Evolutionary conservation across 2,888 invertebrate species (phyloP), one percentile per base, ranked within the genome.

Genomic region (Ditylenchus weischeri): DNA sequence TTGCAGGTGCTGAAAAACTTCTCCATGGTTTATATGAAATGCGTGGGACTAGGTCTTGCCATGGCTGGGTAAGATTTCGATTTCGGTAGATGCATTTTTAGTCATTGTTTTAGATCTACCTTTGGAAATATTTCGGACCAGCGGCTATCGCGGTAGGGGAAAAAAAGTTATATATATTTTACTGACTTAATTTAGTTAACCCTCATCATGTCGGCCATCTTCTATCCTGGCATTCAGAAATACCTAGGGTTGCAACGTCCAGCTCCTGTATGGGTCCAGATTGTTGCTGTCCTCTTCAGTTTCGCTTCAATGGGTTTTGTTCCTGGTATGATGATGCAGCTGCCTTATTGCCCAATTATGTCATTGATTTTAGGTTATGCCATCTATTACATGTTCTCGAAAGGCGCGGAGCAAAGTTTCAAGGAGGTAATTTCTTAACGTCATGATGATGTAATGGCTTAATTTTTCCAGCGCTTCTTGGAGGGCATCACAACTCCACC

Each of bases 91-190:
- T 6, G 38, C 6, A 38, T 38, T 8, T 38, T n/a, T n/a, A n/a
- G n/a, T n/a, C n/a, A n/a, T 38, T 38, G 38, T 38, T 6, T 38
- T 38, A 38, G 6, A 38, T 38, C 38, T 8, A 38, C 11, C 90
- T 91, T 83, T 92, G 92, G 92, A 89, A 89, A 59, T 91, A 89
- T 81, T 90, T 91, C 76, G 90, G 91, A 81, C 92, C 92, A 0
- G 87, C 90, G 48, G 91, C 91, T 84, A 88, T 91, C 77, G 86
- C 91, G 84, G 91, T 90, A n/a, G n/a, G n/a, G n/a, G n/a, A n/a
- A n/a, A 84, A 85, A 87, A 38, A 8, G 6, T 38, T 11, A 38
- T 38, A 11, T 38, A 11, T 11, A 8, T 38, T 11, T 38, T 38
- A 8, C 11, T 38, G 38, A 38, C 7, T 11, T 11, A 38, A 8